A percentile compares a stretch with the other conserved stretches of the same genome.
These are phyloP conservation scores for Telmatochromis sp. DNA, from an alignment of 2,113 vertebrate genomes.

Conservation along the genomic window DNA sequence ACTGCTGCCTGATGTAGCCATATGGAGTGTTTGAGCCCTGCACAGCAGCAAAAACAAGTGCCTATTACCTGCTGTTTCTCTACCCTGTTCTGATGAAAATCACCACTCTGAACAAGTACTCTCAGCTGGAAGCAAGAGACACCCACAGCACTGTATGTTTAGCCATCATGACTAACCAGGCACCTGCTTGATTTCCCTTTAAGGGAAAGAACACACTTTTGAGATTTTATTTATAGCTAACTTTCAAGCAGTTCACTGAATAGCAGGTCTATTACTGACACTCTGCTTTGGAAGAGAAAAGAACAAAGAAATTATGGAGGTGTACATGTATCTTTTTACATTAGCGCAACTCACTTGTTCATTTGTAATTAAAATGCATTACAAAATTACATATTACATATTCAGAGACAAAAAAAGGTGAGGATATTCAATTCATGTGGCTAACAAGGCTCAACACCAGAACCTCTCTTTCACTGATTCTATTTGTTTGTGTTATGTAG, in stretches of 20 bases:
- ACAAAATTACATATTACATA: not conserved
- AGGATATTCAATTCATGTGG: not conserved
- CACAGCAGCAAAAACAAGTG: not conserved
- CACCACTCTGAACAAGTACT: not conserved
- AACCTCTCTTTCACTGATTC: not conserved
- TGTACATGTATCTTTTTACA: not conserved
- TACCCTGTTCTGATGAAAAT: conserved; percentile 1
- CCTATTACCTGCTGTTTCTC: not conserved
- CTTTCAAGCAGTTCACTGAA: not conserved
- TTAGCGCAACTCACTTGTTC: not conserved
- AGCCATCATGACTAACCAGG: conserved; percentile 26
- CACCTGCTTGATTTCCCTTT: conserved; percentile 21
- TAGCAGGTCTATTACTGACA: not conserved
- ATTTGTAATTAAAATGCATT: not conserved
- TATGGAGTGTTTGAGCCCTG: not conserved
- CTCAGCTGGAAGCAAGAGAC: conserved; percentile 14
- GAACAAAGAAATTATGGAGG: not conserved
- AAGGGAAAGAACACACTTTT: not conserved
- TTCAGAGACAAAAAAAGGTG: not conserved
- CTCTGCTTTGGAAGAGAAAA: not conserved
- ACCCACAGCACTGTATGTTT: conserved; percentile 24
- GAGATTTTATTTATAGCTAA: not conserved
- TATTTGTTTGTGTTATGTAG: not conserved
- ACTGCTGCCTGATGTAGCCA: not conserved
- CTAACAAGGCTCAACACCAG: not conserved